Base-by-base conservation (phyloP, 2,113 vertebrate species). In the Heteronetta atricapilla region DNA sequence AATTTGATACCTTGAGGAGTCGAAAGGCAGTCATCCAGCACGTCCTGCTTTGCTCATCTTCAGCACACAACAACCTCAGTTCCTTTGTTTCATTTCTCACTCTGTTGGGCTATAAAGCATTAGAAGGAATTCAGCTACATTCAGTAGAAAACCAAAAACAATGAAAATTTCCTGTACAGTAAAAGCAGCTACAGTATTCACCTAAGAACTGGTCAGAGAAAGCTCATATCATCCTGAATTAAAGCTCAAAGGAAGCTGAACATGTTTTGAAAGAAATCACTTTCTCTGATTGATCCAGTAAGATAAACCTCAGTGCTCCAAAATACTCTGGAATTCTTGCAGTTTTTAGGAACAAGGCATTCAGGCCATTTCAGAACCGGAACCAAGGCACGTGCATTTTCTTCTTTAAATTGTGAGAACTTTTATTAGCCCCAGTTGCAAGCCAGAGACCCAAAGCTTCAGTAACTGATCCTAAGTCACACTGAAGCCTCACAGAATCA, bases 21-120 rank as follows among this genome's bases (percentile, higher is more conserved):
- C 99, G 97, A 97, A 99, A 99, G 2, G 99, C 99, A 1, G 98
- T 99, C 98, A 99, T 98, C 99, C 99, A 99, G 97, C 99, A 99
- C 0, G 97, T 98, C 42, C 99, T 97, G 97, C 98, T 98, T 95
- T 99, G 99, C 76, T 99, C 99, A 4, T 99, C 99, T 79, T 99
- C 99, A 1, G 99, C 99, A 95, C 99, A 99, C 79, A 99, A 96
- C 96, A 99, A 97, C 86, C 98, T 98, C 96, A 99, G 93, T 74
- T 99, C 99, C 95, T 99, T 99, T 16, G 98, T 74, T 94, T 99
- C 99, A 20, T 96, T 98, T 94, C 98, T 97, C 78, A 98, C 97
- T 97, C 98, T 99, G 97, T 98, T 99, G 82, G 99, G 99, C 99
- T 99, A 97, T 31, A 77, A 96, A 79, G 74, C 22, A 29, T n/a